Evolutionary conservation across 1,140 invertebrate genomes (phyloP).

Genomic region (Spodoptera litura): DNA sequence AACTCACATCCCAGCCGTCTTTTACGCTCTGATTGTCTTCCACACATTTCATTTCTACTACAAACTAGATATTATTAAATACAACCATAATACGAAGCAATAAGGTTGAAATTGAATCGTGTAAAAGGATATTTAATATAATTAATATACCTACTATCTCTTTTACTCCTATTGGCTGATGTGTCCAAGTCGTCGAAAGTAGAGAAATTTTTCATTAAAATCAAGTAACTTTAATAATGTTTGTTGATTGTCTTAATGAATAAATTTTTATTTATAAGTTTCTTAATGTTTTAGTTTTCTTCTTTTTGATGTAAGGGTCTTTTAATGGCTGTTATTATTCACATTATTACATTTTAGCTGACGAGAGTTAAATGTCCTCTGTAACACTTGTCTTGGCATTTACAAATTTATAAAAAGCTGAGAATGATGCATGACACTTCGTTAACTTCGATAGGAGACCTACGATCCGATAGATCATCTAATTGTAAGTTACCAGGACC

Average conservation of each 20-base stretch:
- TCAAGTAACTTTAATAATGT: neutral
- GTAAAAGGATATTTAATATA: constrained; percentile 57
- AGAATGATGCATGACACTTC: too few relatives aligned
- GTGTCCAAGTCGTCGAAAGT: constrained; percentile 49
- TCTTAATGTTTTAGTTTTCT: constrained; percentile 19
- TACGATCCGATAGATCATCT: too few relatives aligned
- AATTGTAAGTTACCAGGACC: too few relatives aligned
- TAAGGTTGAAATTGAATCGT: constrained; percentile 2
- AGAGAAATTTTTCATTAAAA: constrained; percentile 53
- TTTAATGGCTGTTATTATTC: neutral
- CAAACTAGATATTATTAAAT: constrained; percentile 44
- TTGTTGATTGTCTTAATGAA: constrained; percentile 28
- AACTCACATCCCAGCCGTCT: constrained; percentile 70
- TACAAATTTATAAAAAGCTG: too few relatives aligned
- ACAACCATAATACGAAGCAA: constrained; percentile 39
- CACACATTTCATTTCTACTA: constrained; percentile 80
- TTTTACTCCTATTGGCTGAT: constrained; percentile 61
- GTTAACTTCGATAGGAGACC: too few relatives aligned
- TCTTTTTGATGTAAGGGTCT: neutral
- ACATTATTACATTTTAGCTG: neutral
- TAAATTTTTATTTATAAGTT: constrained; percentile 16
- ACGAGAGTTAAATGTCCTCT: neutral
- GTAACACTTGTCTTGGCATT: neutral
- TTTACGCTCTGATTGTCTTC: constrained; percentile 74
- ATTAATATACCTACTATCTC: constrained; percentile 70